These are phyloP conservation scores for Lasioglossum leucozonium DNA, from an alignment of 2,888 invertebrate species.

Conservation along the genomic window DNA sequence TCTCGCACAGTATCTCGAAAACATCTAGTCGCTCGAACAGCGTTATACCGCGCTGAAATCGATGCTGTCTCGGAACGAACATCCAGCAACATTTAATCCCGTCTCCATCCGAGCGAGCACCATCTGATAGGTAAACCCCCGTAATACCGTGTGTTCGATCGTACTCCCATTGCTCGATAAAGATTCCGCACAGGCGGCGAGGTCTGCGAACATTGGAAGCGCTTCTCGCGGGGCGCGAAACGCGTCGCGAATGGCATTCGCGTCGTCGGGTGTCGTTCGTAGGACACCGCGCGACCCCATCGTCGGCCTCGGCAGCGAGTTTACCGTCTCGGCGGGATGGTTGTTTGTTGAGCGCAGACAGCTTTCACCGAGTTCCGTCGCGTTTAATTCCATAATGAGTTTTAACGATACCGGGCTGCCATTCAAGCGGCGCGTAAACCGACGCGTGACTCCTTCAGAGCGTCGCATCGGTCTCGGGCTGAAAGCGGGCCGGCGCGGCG, in stretches of 20 bases:
- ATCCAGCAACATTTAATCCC: not conserved
- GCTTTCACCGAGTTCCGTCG: constrained; percentile 61
- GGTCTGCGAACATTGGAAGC: not conserved
- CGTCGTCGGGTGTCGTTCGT: constrained; percentile 10
- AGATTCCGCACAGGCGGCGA: not conserved
- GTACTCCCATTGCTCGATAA: not conserved
- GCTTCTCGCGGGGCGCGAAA: not conserved
- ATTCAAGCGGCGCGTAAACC: constrained; percentile 52
- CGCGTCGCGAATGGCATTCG: constrained; percentile 37
- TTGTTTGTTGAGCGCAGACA: constrained; percentile 70
- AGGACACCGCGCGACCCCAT: constrained; percentile 19
- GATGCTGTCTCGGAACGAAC: not conserved
- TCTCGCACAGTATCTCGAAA: not conserved
- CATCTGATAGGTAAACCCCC: not conserved
- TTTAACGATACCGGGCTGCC: constrained; percentile 62
- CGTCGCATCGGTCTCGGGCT: constrained; percentile 4
- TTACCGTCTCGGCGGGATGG: constrained; percentile 37
- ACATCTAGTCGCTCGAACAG: not conserved
- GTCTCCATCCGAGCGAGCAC: not conserved
- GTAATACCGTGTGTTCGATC: not conserved
- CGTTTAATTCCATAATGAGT: constrained; percentile 71
- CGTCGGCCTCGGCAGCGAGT: constrained; percentile 25
- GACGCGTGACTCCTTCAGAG: constrained; percentile 34
- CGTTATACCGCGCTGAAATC: not conserved
- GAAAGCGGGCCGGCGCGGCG: not conserved